Percentiles rank a stretch among this genome's conserved stretches.
phyloP scores from a whole-genome alignment of 2,113 vertebrate genomes.

The Actinemys pallida region DNA sequence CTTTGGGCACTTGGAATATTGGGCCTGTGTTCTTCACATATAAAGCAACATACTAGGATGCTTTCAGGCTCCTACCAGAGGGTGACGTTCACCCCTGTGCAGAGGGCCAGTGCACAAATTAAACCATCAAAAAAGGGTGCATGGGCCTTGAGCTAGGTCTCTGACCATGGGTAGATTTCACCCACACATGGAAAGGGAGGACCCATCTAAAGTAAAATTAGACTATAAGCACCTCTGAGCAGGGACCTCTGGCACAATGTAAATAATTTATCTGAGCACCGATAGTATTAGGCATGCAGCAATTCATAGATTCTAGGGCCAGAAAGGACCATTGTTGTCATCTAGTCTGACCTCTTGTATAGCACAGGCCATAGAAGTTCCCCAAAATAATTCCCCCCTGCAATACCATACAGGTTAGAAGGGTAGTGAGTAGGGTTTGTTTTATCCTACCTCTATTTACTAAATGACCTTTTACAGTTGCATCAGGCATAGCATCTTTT shows the following conservation, averaged over 20 bases:
- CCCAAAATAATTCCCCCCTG: not conserved
- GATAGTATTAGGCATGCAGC: not conserved
- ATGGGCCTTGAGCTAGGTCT: not conserved
- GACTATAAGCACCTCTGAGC: not conserved
- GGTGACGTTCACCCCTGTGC: not conserved
- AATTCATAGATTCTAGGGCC: not conserved
- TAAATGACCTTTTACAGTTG: not conserved
- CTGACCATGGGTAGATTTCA: not conserved
- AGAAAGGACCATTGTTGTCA: not conserved
- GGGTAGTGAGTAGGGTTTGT: not conserved
- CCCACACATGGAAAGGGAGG: not conserved
- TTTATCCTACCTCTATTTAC: not conserved
- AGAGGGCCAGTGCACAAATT: not conserved
- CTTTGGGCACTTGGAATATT: not conserved
- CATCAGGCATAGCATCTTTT: not conserved
- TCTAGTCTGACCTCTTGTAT: not conserved
- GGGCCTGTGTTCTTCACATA: not conserved
- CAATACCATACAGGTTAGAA: not conserved
- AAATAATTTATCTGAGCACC: not conserved
- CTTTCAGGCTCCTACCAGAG: not conserved
- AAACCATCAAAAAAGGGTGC: not conserved
- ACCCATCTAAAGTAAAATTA: not conserved
- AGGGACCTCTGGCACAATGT: not conserved
- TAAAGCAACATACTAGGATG: not conserved
- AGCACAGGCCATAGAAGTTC: not conserved